Evolutionary conservation across 2,113 vertebrate species (phyloP).

Genomic region (Casuarius casuarius): DNA sequence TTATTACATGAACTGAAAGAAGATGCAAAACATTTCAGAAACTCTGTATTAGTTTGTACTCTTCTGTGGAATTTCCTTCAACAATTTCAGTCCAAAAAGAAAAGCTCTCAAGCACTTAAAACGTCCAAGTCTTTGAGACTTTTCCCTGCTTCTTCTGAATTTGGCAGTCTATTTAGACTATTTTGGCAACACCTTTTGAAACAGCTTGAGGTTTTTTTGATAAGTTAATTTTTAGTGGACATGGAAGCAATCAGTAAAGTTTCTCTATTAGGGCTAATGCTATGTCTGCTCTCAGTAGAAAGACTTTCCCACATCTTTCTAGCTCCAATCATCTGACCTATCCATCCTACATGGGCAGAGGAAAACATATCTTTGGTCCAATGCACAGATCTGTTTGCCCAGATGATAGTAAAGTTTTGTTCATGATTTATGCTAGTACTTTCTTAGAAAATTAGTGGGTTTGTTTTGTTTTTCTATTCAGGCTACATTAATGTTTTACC

Average conservation of each 20-base stretch:
- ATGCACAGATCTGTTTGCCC: background rate
- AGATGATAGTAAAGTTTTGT: background rate
- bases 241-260: background rate
- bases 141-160: accelerated
- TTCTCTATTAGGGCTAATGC: background rate
- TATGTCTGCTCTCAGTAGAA: background rate
- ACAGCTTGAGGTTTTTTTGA: background rate
- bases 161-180: background rate
- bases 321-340: background rate
- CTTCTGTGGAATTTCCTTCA: background rate
- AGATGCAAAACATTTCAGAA: background rate
- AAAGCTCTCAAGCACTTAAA: background rate
- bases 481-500: background rate
- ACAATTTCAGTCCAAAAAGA: background rate
- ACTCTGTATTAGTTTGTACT: background rate
- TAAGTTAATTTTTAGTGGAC: background rate
- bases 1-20: background rate
- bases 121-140: background rate
- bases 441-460: background rate
- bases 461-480: background rate
- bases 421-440: background rate
- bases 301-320: background rate
- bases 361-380: background rate
- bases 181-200: background rate
- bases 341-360: background rate